A percentile compares a stretch with the other conserved stretches of the same genome.
Conservation (phyloP, 2,888 invertebrate genomes). For the Eupithecia vulgata region DNA sequence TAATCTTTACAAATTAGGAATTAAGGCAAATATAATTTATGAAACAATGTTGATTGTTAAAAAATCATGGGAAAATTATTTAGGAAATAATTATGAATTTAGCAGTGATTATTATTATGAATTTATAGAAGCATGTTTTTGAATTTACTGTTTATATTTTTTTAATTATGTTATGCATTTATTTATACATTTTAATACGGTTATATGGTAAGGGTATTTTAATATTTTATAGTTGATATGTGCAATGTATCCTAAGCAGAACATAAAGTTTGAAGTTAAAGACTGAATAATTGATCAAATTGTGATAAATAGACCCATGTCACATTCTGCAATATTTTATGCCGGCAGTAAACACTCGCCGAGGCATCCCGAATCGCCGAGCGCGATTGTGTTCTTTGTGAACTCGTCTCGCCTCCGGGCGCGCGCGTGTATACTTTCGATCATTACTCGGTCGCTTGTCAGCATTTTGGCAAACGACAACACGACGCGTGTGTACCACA, state of each 20-base stretch:
- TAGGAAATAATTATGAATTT: conserved; percentile 9
- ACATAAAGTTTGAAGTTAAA: conserved; percentile 16
- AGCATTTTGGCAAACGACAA: too few relatives aligned
- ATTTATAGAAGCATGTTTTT: not conserved
- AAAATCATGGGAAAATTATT: conserved; percentile 5
- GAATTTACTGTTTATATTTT: not conserved
- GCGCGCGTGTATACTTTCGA: too few relatives aligned
- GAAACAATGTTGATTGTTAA: too few relatives aligned
- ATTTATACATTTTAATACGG: not conserved
- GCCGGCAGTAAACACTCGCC: too few relatives aligned
- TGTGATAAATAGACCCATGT: conserved; percentile 31
- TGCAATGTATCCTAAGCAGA: not conserved
- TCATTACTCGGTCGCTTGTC: too few relatives aligned
- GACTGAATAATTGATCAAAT: conserved; percentile 29
- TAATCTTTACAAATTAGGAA: conserved; percentile 11
- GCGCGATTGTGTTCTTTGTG: too few relatives aligned
- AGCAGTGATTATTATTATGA: not conserved
- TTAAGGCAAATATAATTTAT: conserved; percentile 11
- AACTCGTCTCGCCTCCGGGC: too few relatives aligned
- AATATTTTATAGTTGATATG: conserved; percentile 1
- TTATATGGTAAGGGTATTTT: conserved; percentile 2
- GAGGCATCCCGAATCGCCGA: too few relatives aligned
- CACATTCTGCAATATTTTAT: conserved; percentile 11
- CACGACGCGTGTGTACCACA: too few relatives aligned
- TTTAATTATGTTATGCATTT: conserved; percentile 1